Conservation (phyloP, 2,888 invertebrate species). For the Epinotia bilunana region DNA sequence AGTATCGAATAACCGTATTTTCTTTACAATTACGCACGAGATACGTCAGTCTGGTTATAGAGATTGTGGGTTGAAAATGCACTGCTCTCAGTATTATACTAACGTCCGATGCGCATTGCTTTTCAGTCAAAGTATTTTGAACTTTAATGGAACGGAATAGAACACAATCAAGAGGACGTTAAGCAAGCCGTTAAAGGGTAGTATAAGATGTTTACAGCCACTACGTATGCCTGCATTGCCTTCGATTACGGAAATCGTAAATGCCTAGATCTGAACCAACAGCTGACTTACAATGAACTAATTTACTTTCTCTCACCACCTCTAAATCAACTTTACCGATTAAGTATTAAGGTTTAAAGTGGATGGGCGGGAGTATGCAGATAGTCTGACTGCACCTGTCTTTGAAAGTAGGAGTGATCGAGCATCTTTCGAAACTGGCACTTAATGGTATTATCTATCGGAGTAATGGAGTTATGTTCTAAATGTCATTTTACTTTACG, state of each 20-base stretch:
- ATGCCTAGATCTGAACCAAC: slow-evolving; percentile 40
- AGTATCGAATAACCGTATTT: not conserved
- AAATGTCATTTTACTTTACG: not conserved
- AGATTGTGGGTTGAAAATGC: slow-evolving; percentile 2
- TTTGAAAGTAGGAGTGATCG: slow-evolving; percentile 32
- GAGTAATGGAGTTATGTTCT: slow-evolving; percentile 9
- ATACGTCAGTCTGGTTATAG: not conserved
- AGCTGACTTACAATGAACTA: slow-evolving; percentile 33
- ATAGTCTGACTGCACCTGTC: slow-evolving; percentile 22
- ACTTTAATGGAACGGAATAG: slow-evolving; percentile 16
- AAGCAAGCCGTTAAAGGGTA: not conserved
- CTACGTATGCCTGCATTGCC: slow-evolving; percentile 50
- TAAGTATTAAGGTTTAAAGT: not conserved
- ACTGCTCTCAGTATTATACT: not conserved
- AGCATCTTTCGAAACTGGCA: slow-evolving; percentile 35
- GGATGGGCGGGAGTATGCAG: not conserved
- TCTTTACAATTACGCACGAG: not conserved
- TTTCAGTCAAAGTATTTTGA: slow-evolving; percentile 6
- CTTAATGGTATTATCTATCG: slow-evolving; percentile 19
- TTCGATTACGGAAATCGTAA: slow-evolving; percentile 55
- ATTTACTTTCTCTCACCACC: slow-evolving; percentile 20
- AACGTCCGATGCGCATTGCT: not conserved
- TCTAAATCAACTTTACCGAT: not conserved
- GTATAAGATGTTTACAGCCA: slow-evolving; percentile 51
- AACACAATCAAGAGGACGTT: not conserved